These are phyloP conservation scores for Myotis vivesi DNA, from an alignment of 2,797 vertebrate genomes.

Conservation along the genomic window DNA sequence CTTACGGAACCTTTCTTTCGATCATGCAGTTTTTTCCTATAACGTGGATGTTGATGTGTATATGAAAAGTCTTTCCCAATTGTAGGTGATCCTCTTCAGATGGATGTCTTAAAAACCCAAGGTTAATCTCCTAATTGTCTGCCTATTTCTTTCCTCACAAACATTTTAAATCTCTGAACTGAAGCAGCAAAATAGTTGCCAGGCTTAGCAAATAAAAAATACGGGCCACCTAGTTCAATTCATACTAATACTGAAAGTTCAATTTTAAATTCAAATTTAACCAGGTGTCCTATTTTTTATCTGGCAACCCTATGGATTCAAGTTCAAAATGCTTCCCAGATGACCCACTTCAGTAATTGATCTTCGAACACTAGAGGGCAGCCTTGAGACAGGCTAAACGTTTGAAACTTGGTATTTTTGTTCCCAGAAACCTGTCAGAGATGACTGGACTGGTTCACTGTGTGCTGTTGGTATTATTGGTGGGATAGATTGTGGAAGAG, in stretches of 20 bases:
- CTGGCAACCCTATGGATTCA: not conserved
- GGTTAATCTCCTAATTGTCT: not conserved
- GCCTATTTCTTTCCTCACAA: not conserved
- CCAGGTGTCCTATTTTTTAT: not conserved
- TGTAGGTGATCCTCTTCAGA: not conserved
- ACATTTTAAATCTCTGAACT: not conserved
- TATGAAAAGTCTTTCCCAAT: not conserved
- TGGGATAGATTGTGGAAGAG: not conserved
- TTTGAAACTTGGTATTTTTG: not conserved
- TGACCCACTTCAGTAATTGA: not conserved
- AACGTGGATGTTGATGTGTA: not conserved
- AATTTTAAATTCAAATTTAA: conserved; percentile 17
- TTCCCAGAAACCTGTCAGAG: not conserved
- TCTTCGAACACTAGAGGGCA: not conserved
- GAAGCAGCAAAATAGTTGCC: not conserved
- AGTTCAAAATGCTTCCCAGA: not conserved
- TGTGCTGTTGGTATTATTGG: not conserved
- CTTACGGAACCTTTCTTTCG: not conserved
- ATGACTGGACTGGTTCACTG: not conserved
- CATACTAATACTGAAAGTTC: not conserved
- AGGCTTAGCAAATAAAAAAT: conserved; percentile 32
- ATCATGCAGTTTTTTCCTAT: not conserved
- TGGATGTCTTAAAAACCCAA: not conserved
- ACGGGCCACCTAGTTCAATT: not conserved
- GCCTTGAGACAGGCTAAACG: not conserved